Base-by-base conservation (phyloP, 92 coral and sea anemone genomes). In the Palythoa heliodiscus region DNA sequence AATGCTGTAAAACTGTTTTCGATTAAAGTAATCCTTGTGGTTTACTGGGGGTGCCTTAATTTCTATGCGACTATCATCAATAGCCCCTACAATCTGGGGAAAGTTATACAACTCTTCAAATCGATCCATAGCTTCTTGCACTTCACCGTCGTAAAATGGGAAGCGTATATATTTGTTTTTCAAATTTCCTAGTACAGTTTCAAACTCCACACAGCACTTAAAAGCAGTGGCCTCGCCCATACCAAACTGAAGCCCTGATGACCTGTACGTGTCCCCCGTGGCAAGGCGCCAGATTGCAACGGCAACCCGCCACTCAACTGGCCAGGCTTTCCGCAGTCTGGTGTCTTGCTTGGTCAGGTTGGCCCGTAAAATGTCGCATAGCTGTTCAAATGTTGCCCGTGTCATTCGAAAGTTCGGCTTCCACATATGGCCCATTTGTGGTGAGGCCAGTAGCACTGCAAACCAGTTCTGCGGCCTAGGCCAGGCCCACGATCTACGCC, bases 61-160 rank as follows among this genome's bases (percentile, higher is more conserved):
- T 81, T 87, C 91, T 13, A 90, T 90, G 73, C 87, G 93, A 25
- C 80, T 83, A 52, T 88, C 92, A 73, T 92, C 91, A 35, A 89
- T 83, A 16, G 91, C 91, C 20, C 92, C 91, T 66, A 89, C 82
- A 48, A 73, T 69, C 78, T 89, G 92, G 37, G 92, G 84, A 63
- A 91, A 79, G 61, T 88, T 84, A 71, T 80, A 78, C 55, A 58
- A 64, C 37, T 92, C 91, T 77, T 89, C 82, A 84, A 89, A 89
- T 25, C 47, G 72, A 11, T 83, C 89, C 71, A 90, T 75, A n/a
- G 82, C 95, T 60, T 81, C 85, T 63, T 87, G 81, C 48, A 85
- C 87, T 89, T 92, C 88, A 40, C 76, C 88, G 22, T 68, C 70
- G 52, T 85, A 87, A 78, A 23, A 40, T 22, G 95, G 93, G 75